Conservation (phyloP, 2,113 vertebrate species). For the Zapornia atra region DNA sequence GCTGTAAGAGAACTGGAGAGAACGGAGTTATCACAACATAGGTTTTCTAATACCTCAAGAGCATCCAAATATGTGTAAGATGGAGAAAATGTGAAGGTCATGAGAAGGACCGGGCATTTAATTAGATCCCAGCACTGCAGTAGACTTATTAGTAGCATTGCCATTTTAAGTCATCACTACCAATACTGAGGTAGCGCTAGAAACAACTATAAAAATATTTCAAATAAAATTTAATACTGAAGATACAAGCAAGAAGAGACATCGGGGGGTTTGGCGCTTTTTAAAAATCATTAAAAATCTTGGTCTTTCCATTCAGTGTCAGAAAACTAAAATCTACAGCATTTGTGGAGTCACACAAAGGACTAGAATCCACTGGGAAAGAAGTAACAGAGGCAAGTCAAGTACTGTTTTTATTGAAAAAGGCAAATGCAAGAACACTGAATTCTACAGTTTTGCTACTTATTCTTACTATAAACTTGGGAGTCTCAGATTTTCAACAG, state of each 20-base stretch:
- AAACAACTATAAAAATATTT: neutral
- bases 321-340: neutral
- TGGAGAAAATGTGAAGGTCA: neutral
- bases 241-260: neutral
- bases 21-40: neutral
- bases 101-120: neutral
- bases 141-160: neutral
- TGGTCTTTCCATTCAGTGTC: neutral
- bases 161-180: neutral
- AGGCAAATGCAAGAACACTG: neutral
- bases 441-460: neutral
- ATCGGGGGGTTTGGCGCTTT: neutral
- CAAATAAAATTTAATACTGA: neutral
- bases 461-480: neutral
- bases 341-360: neutral
- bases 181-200: neutral
- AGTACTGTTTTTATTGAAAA: neutral
- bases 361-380: neutral
- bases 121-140: neutral
- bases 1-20: neutral
- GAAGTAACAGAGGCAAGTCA: neutral
- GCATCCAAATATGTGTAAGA: neutral
- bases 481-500: neutral
- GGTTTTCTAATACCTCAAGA: neutral
- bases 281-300: neutral